These are phyloP conservation scores for Agonum fuliginosum DNA, from an alignment of 2,888 invertebrate species.

Conservation along the genomic window DNA sequence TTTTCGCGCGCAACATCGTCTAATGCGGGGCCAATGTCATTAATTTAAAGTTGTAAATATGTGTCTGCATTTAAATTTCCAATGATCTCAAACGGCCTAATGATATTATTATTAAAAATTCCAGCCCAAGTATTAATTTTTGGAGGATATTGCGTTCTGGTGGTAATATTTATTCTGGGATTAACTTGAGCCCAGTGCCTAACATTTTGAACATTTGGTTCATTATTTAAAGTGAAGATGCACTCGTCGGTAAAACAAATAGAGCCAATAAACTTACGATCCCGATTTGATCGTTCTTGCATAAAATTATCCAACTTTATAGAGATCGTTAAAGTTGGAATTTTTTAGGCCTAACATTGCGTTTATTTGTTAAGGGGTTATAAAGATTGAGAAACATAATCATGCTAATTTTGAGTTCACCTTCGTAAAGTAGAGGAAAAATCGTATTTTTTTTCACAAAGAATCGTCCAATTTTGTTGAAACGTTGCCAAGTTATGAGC, in stretches of 20 bases:
- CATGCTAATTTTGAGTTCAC: too few species aligned
- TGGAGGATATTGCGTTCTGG: constrained; percentile 18
- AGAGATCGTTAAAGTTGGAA: too few species aligned
- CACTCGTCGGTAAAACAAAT: constrained; percentile 26
- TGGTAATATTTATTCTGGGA: constrained; percentile 7
- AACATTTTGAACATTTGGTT: constrained; percentile 22
- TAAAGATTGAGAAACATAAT: too few species aligned
- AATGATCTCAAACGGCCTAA: not conserved
- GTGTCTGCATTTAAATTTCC: constrained; percentile 11
- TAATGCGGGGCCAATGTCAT: not conserved
- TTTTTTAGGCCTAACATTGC: too few species aligned
- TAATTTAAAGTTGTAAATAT: not conserved
- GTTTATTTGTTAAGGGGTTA: too few species aligned
- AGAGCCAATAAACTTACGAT: too few species aligned
- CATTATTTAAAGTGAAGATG: constrained; percentile 6
- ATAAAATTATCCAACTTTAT: too few species aligned
- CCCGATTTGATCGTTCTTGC: too few species aligned
- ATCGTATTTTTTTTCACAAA: too few species aligned
- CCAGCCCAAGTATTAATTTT: constrained; percentile 21
- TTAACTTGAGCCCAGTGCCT: not conserved
- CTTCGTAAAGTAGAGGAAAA: too few species aligned
- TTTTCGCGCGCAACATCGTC: not conserved
- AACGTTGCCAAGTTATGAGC: too few species aligned
- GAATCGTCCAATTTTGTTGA: too few species aligned
- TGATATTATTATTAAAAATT: not conserved